Conservation (phyloP, 37 sponge, comb jelly and placozoan genomes). For the Cliona cf. orientalis region DNA sequence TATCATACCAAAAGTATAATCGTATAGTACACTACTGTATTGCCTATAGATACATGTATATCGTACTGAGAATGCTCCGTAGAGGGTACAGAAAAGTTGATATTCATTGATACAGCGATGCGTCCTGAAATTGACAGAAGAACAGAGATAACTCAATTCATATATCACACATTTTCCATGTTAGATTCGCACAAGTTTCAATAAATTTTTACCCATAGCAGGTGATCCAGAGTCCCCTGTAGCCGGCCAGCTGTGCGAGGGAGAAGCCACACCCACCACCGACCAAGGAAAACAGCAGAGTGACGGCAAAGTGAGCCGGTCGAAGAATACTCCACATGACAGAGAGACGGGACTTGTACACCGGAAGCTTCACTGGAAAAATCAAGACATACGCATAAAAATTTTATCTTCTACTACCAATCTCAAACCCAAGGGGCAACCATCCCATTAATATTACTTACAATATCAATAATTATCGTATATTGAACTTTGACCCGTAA, state of each 20-base stretch:
- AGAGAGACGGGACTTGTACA: conserved; percentile 51
- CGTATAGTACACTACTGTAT: too few species aligned
- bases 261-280: conserved; percentile 27
- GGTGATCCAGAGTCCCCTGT: conserved; percentile 2
- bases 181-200: background rate
- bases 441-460: background rate
- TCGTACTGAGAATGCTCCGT: conserved; percentile 45
- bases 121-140: conserved; percentile 20
- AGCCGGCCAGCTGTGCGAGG: conserved; percentile 44
- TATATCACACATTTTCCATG: background rate
- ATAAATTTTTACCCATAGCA: background rate
- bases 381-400: too few species aligned
- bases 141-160: too few species aligned
- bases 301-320: background rate
- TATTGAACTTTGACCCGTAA: too few species aligned
- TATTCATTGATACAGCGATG: conserved; percentile 38
- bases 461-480: too few species aligned
- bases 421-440: background rate
- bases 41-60: too few species aligned
- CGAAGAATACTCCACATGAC: conserved; percentile 36
- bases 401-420: background rate
- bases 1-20: too few species aligned
- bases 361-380: conserved; percentile 27
- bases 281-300: conserved; percentile 22
- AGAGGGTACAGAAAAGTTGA: conserved; percentile 12